These are phyloP conservation scores for Notothenia coriiceps DNA, from an alignment of 2,113 vertebrate species.

Conservation along the genomic window DNA sequence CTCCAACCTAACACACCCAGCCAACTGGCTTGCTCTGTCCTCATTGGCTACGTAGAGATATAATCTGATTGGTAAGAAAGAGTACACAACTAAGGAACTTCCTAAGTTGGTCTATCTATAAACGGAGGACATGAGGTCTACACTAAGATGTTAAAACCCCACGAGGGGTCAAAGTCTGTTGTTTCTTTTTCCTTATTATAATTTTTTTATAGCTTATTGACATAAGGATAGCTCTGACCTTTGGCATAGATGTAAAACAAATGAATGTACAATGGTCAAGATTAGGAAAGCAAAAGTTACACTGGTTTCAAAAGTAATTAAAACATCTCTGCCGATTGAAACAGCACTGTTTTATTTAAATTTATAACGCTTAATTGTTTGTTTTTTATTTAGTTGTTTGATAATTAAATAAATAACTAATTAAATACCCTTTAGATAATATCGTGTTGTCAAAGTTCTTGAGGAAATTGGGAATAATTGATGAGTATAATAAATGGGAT, in stretches of 20 bases:
- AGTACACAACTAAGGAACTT: conserved; percentile 20
- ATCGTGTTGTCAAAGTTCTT: not conserved
- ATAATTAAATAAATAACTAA: no score
- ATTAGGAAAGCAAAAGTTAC: not conserved
- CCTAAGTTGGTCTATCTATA: conserved; percentile 27
- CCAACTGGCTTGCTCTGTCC: conserved; percentile 11
- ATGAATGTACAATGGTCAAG: not conserved
- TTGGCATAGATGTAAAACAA: conserved; percentile 53
- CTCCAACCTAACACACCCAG: conserved; percentile 81
- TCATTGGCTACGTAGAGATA: conserved; percentile 61
- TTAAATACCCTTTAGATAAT: not conserved
- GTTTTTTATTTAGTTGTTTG: no score
- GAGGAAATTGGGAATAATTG: not conserved
- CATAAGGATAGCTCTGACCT: conserved; percentile 58
- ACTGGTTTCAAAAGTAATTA: not conserved
- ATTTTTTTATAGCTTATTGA: conserved; percentile 60
- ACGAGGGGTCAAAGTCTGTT: conserved; percentile 66
- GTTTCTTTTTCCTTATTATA: conserved; percentile 18
- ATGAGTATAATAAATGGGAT: not conserved
- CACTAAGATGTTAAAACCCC: conserved; percentile 34
- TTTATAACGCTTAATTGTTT: no score
- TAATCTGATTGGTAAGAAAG: conserved; percentile 54
- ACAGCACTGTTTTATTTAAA: not conserved
- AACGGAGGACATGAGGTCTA: conserved; percentile 41
- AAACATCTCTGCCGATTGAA: not conserved